These are phyloP conservation scores for Poecilia gillii DNA, from an alignment of 2,797 vertebrate genomes.

Conservation along the genomic window DNA sequence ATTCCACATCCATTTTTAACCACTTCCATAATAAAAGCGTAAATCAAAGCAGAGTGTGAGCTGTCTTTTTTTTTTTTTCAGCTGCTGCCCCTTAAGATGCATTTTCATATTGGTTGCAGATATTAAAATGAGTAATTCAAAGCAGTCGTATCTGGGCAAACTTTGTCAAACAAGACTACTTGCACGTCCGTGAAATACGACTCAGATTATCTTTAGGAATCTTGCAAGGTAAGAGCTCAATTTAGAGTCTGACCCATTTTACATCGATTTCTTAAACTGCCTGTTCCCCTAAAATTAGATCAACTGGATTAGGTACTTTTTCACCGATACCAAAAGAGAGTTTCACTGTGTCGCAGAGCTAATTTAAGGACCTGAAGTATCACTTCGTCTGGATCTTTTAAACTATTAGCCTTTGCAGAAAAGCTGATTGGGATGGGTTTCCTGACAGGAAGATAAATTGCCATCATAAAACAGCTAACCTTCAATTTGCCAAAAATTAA, in stretches of 20 bases:
- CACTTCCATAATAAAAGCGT: slow-evolving; percentile 23
- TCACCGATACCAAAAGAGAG: slow-evolving; percentile 13
- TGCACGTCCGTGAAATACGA: slow-evolving; percentile 13
- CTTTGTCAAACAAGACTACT: background rate
- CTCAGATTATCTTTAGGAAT: slow-evolving; percentile 1
- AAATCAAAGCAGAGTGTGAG: slow-evolving; percentile 29
- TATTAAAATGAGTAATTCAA: slow-evolving; percentile 21
- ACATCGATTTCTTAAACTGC: slow-evolving; percentile 37
- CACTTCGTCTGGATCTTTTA: slow-evolving; percentile 2
- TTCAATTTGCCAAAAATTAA: background rate
- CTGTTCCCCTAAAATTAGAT: slow-evolving; percentile 15
- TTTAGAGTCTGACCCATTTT: slow-evolving; percentile 23
- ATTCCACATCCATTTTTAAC: slow-evolving; percentile 38
- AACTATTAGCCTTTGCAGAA: slow-evolving; percentile 1
- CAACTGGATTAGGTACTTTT: slow-evolving; percentile 36
- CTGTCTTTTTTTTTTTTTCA: slow-evolving; percentile 6
- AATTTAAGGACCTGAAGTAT: background rate
- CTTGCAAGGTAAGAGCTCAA: background rate
- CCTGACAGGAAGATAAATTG: background rate
- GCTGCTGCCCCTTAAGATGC: background rate
- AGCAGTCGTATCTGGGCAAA: slow-evolving; percentile 34
- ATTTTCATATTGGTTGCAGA: slow-evolving; percentile 29
- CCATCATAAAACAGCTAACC: background rate
- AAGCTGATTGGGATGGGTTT: background rate
- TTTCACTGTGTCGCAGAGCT: slow-evolving; percentile 8